Evolutionary conservation across 2,113 vertebrate species (phyloP).

Genomic region (Anseranas semipalmata): DNA sequence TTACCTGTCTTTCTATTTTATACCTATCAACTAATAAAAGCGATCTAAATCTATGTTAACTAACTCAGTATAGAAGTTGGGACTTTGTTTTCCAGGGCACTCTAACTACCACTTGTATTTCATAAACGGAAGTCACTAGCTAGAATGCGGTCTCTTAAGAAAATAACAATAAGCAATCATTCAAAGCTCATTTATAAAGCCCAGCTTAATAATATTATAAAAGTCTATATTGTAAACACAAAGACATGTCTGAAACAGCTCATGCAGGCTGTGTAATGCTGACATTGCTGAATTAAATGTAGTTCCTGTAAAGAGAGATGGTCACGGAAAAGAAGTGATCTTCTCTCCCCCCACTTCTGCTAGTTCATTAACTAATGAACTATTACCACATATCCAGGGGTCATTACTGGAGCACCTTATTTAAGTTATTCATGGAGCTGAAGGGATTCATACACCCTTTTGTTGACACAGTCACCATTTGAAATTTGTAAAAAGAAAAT

Average conservation of each 20-base stretch:
- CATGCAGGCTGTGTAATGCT: neutral
- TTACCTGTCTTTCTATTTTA: neutral
- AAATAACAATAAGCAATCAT: neutral
- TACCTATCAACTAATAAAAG: neutral
- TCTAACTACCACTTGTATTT: neutral
- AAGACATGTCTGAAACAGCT: neutral
- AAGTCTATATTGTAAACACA: neutral
- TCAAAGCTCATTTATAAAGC: neutral
- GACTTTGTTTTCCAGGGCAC: neutral
- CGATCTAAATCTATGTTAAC: neutral
- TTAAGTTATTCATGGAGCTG: neutral
- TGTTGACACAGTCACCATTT: slow-evolving; percentile 3
- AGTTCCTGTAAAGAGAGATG: neutral
- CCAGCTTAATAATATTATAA: neutral
- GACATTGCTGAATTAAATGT: neutral
- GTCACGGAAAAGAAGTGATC: neutral
- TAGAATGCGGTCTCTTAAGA: neutral
- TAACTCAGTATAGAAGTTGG: neutral
- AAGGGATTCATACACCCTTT: neutral
- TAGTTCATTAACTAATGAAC: slow-evolving; percentile 21
- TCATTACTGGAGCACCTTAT: neutral
- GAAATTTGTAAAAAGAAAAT: slow-evolving; percentile 29
- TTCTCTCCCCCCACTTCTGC: neutral
- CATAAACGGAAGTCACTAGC: neutral
- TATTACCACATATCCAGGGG: neutral